Evolutionary conservation across 2,113 vertebrate genomes (phyloP).

Genomic region (Sinocyclocheilus maitianheensis): DNA sequence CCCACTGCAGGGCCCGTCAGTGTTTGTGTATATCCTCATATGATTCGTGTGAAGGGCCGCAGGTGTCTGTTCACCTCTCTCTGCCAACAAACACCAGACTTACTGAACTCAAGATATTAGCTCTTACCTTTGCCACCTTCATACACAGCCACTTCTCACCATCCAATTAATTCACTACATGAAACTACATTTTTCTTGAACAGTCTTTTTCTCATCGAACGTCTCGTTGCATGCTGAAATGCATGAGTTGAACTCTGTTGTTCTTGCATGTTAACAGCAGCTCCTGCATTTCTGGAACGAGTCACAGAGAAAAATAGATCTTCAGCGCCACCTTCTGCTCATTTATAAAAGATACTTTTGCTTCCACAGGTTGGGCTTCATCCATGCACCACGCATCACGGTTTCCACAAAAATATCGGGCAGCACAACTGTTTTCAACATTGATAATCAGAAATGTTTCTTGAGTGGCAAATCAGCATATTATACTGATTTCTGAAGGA

Average conservation of each 20-base stretch:
- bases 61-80: not conserved
- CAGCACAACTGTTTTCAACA: too few species aligned
- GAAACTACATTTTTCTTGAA: not conserved
- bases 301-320: not conserved
- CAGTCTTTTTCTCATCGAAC: not conserved
- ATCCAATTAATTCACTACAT: not conserved
- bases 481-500: too few species aligned
- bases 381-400: not conserved
- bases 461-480: too few species aligned
- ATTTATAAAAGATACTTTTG: not conserved
- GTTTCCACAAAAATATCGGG: too few species aligned
- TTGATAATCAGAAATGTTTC: too few species aligned
- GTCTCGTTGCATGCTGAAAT: not conserved
- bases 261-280: not conserved
- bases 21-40: not conserved
- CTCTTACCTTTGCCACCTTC: not conserved
- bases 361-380: not conserved
- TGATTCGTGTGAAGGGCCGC: not conserved
- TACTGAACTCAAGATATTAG: not conserved
- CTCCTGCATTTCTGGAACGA: not conserved
- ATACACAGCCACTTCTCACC: not conserved
- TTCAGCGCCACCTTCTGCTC: conserved; percentile 15
- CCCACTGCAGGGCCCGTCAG: not conserved
- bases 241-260: not conserved
- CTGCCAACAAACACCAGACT: not conserved